These are phyloP conservation scores for Quiscalus mexicanus DNA, from an alignment of 2,113 vertebrate genomes.

Conservation along the genomic window DNA sequence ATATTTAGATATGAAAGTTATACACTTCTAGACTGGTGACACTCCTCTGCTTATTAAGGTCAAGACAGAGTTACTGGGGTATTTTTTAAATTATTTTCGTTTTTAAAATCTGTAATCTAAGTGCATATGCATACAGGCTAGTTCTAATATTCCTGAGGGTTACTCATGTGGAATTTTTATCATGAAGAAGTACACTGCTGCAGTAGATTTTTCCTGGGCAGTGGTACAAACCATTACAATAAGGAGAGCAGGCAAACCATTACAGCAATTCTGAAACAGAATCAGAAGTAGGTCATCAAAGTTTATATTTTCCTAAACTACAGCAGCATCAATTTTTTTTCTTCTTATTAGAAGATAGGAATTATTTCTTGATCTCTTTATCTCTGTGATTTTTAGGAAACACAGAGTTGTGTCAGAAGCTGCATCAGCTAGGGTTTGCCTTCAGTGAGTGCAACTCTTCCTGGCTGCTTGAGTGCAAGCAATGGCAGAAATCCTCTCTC, in stretches of 20 bases:
- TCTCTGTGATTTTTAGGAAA: not conserved
- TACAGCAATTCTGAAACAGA: not conserved
- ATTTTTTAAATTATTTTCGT: not conserved
- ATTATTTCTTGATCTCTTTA: not conserved
- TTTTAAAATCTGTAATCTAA: not conserved
- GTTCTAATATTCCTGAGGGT: not conserved
- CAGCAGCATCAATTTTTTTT: not conserved
- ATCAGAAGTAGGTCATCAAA: not conserved
- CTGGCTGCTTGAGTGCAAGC: not conserved
- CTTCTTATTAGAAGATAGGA: not conserved
- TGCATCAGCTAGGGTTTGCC: not conserved
- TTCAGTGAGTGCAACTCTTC: not conserved
- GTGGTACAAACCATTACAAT: not conserved
- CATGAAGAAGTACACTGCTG: not conserved
- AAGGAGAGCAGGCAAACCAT: not conserved
- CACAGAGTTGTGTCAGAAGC: not conserved
- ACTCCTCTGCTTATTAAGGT: not conserved
- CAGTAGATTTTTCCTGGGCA: slow-evolving; percentile 7
- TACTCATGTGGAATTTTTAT: slow-evolving; percentile 19
- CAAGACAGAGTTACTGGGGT: not conserved
- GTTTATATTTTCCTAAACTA: not conserved
- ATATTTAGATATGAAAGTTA: not conserved
- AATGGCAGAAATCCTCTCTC: not conserved
- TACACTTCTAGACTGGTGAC: not conserved
- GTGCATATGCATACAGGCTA: not conserved